These are phyloP conservation scores for Hybognathus amarus DNA, from an alignment of 2,797 vertebrate genomes.

Conservation along the genomic window DNA sequence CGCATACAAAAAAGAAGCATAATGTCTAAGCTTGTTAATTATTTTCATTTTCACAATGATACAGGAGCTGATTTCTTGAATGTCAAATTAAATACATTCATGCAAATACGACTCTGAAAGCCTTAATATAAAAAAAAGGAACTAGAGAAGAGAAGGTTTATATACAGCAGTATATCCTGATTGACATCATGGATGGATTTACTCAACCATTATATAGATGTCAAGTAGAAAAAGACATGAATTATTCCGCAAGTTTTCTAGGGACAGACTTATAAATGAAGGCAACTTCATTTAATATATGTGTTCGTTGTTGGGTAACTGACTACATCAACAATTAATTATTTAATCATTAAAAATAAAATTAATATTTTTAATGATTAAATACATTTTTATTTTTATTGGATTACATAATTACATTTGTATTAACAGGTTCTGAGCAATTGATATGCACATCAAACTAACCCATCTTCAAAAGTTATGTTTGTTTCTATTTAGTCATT, in stretches of 20 bases:
- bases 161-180: background rate
- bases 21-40: background rate
- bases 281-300: background rate
- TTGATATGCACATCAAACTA: background rate
- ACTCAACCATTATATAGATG: background rate
- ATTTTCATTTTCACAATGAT: slow-evolving; percentile 1
- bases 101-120: background rate
- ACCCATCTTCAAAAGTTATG: background rate
- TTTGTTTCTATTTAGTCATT: background rate
- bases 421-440: background rate
- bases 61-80: background rate
- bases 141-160: background rate
- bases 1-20: background rate
- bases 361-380: no score
- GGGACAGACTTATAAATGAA: background rate
- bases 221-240: background rate
- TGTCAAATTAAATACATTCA: background rate
- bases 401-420: background rate
- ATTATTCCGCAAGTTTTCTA: background rate
- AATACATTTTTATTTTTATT: background rate
- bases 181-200: background rate
- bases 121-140: background rate
- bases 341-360: background rate
- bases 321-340: background rate
- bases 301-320: background rate